Conservation (phyloP, 2,797 vertebrate species). For the Hypotaenidia okinawae region DNA sequence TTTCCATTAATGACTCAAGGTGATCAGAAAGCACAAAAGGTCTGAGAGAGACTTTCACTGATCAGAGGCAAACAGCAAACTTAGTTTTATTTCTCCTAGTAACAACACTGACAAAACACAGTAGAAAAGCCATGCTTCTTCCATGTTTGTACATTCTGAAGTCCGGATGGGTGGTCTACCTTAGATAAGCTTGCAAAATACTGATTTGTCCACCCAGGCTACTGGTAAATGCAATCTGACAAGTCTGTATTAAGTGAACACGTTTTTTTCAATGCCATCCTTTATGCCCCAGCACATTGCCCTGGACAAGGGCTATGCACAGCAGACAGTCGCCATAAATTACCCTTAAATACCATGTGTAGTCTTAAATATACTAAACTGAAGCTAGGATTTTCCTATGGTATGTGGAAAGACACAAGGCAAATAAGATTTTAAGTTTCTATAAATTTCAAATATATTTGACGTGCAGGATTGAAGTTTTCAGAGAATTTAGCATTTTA, state of each 20-base stretch:
- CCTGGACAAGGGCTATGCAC: background rate
- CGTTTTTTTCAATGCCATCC: background rate
- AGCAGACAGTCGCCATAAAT: background rate
- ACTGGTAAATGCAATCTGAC: background rate
- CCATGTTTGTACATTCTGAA: background rate
- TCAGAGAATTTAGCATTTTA: background rate
- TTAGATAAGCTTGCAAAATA: background rate
- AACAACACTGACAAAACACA: background rate
- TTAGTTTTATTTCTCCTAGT: background rate
- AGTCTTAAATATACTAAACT: background rate
- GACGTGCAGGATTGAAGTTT: background rate
- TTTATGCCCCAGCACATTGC: background rate
- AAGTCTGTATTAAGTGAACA: background rate
- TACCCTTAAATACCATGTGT: background rate
- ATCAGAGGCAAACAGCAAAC: background rate
- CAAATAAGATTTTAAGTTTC: background rate
- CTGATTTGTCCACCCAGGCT: background rate
- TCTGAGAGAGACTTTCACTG: background rate
- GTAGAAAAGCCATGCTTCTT: background rate
- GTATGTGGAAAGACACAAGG: background rate
- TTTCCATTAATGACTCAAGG: background rate
- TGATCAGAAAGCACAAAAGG: background rate
- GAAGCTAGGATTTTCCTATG: background rate
- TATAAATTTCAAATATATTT: background rate
- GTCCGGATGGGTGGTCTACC: background rate